Conservation (phyloP, 2,797 vertebrate genomes). For the Chaenodraco wilsoni region DNA sequence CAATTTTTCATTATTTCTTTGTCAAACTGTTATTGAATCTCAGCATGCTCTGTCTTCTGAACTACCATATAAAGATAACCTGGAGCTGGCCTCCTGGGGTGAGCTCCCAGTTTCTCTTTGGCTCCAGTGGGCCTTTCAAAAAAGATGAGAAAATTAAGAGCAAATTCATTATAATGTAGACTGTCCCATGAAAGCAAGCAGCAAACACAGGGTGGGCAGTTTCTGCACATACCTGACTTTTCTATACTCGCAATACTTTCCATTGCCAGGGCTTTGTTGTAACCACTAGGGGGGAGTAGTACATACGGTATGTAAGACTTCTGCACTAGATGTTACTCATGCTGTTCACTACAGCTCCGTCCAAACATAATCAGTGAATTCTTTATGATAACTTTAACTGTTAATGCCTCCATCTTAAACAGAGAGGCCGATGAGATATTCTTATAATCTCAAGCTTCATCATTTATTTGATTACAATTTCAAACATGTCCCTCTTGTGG, state of each 20-base stretch:
- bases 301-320: neutral
- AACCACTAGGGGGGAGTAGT: constrained; percentile 63
- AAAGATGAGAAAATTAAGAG: neutral
- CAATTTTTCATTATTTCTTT: no score
- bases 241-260: no score
- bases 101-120: neutral
- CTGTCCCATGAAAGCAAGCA: neutral
- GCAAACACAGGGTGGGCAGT: neutral
- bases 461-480: neutral
- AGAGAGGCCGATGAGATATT: neutral
- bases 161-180: neutral
- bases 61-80: neutral
- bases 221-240: neutral
- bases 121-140: neutral
- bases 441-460: neutral
- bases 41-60: neutral
- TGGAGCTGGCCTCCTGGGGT: neutral
- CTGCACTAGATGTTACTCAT: neutral
- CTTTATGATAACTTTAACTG: neutral
- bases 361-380: neutral
- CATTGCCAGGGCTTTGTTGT: neutral
- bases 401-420: neutral
- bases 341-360: neutral
- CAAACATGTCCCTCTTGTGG: constrained; percentile 52
- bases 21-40: neutral